phyloP scores from a whole-genome alignment of 1,140 invertebrate genomes.

The Drosophila santomea region DNA sequence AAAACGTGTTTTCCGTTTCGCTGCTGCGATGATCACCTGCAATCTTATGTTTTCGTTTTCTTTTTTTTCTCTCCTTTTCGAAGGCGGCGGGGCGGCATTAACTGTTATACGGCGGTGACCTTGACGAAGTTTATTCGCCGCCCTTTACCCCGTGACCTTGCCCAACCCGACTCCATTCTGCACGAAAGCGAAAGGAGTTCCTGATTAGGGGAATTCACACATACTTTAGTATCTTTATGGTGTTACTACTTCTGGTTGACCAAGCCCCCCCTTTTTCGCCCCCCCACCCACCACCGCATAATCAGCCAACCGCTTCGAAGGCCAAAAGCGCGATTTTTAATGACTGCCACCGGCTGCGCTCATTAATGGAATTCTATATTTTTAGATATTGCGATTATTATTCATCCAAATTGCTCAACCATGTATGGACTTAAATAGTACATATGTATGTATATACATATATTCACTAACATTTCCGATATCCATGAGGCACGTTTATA shows the following conservation, averaged over 20 bases:
- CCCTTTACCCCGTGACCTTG: constrained; percentile 38
- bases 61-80: no score
- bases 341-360: constrained; percentile 16
- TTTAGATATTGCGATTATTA: constrained; percentile 4
- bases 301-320: constrained; percentile 33
- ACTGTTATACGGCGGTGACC: constrained; percentile 43
- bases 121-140: constrained; percentile 27
- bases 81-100: neutral
- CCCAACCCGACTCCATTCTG: constrained; percentile 14
- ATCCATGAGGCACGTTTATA: neutral
- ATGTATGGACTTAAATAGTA: neutral
- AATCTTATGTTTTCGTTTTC: neutral
- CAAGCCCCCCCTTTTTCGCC: neutral
- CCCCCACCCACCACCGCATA: neutral
- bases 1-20: constrained; percentile 34
- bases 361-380: constrained; percentile 32
- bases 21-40: constrained; percentile 21
- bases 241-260: neutral
- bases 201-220: neutral
- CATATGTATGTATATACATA: neutral
- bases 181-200: constrained; percentile 6
- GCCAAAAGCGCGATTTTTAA: constrained; percentile 29
- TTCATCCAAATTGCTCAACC: neutral
- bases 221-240: neutral
- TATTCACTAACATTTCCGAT: neutral